Percentiles rank a stretch among this genome's conserved stretches.
Conservation (phyloP, 2,888 invertebrate genomes). For the Pandemis cinnamomeana region DNA sequence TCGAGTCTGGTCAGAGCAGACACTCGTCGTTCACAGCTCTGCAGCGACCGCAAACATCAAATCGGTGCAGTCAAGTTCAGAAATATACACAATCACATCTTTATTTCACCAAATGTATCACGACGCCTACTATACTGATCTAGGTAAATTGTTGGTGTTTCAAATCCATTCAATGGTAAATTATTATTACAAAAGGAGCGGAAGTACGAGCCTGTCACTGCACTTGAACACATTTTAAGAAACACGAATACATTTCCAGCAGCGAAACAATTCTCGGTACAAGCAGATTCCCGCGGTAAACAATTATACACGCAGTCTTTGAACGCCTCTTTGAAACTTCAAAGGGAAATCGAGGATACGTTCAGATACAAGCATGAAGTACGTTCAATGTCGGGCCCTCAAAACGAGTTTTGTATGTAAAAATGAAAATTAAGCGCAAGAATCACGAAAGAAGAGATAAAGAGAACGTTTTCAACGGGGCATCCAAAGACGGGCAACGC, state of each 20-base stretch:
- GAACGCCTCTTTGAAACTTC: conserved; percentile 19
- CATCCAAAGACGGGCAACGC: conserved; percentile 15
- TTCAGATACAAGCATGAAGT: background rate
- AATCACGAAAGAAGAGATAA: background rate
- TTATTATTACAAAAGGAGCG: background rate
- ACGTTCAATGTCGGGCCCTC: background rate
- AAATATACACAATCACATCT: background rate
- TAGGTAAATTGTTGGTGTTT: background rate
- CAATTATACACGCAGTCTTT: conserved; percentile 10
- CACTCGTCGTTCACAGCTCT: background rate
- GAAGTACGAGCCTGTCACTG: conserved; percentile 1
- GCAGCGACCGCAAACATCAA: background rate
- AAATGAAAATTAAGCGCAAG: background rate
- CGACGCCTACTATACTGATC: background rate
- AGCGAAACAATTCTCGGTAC: conserved; percentile 11
- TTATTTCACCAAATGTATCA: background rate
- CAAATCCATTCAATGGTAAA: background rate
- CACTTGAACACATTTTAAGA: conserved; percentile 12
- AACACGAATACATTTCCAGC: background rate
- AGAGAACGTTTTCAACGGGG: conserved; percentile 10
- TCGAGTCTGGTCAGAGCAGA: background rate
- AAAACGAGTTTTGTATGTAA: background rate
- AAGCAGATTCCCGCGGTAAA: conserved; percentile 11
- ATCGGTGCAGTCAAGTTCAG: background rate
- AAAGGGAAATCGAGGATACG: background rate